Conservation (phyloP, 2,888 invertebrate genomes). For the Drosophila niveifrons region DNA sequence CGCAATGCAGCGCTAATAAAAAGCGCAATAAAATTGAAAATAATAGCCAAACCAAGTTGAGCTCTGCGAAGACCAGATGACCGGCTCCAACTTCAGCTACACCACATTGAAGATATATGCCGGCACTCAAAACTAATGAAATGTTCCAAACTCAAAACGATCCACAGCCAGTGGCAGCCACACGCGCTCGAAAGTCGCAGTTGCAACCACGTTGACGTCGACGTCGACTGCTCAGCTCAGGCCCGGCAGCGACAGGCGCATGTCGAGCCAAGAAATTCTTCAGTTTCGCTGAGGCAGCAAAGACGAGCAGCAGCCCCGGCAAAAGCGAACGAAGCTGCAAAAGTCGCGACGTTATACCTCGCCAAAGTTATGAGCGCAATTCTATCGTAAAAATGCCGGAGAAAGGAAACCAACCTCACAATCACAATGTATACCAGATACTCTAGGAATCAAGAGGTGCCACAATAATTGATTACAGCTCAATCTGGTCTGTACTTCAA, state of each 20-base stretch:
- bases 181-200: slow-evolving; percentile 34
- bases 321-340: background rate
- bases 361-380: slow-evolving; percentile 80
- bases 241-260: slow-evolving; percentile 68
- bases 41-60: slow-evolving; percentile 69
- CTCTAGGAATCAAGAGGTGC: slow-evolving; percentile 27
- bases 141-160: slow-evolving; percentile 76
- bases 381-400: slow-evolving; percentile 78
- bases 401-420: slow-evolving; percentile 43
- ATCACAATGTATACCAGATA: slow-evolving; percentile 16
- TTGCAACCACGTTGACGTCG: background rate
- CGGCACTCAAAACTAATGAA: slow-evolving; percentile 82
- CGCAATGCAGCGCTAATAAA: slow-evolving; percentile 76
- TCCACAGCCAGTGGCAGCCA: slow-evolving; percentile 56
- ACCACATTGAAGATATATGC: slow-evolving; percentile 72
- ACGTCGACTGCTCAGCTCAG: slow-evolving; percentile 25
- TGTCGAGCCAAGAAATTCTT: slow-evolving; percentile 74
- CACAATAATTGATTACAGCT: slow-evolving; percentile 15
- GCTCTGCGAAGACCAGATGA: slow-evolving; percentile 36
- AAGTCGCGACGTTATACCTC: slow-evolving; percentile 46
- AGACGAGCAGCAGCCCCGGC: slow-evolving; percentile 63
- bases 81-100: slow-evolving; percentile 17
- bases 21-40: slow-evolving; percentile 79
- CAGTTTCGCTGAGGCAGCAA: slow-evolving; percentile 56
- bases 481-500: background rate